Base-by-base conservation (phyloP, 2,113 vertebrate genomes). In the Capreolus pygargus region DNA sequence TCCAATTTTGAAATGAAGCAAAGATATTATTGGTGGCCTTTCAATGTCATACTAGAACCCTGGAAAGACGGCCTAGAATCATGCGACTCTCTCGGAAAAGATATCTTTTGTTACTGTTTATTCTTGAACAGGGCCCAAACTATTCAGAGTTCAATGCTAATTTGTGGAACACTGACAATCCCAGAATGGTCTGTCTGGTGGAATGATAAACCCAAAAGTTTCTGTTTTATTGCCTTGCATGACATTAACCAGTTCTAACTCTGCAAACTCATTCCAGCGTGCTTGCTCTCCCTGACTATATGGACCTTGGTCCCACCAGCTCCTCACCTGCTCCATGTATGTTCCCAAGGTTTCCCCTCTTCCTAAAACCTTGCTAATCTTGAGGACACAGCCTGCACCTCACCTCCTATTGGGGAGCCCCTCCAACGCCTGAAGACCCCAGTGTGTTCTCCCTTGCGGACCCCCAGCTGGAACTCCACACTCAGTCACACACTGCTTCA, bases 401-500 rank as follows among this genome's bases (percentile, higher is more conserved):
- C 39, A 15, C 0, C 25, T 17, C 45, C 47, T 28, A 25, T 16
- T 10, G 3, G n/a, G 27, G 19, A 43, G 8, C 8, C 6, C 33
- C 25, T 50, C 86, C 13, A 47, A 8, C 4, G 52, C 23, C 74
- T 47, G 23, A 0, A 13, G 28, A 39, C 10, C 54, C 30, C 28
- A 6, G 1, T 4, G 14, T 3, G 39, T 30, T 27, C 25, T 27
- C 16, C 30, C 2, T 0, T 13, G 43, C 0, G 5, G 15, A n/a
- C 13, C 13, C 43, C 19, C 27, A 7, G 16, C 43, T 11, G 33
- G 25, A 27, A 64, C 15, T 11, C 36, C 67, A 25, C 7, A 2
- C 25, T 14, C 11, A 36, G 19, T 7, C 27, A 10, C 4, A 13
- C 0, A 2, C 70, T 21, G 27, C 54, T 82, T 47, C 3, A 39